Base-by-base conservation (phyloP, 2,797 vertebrate species). In the Cossypha polioptera region DNA sequence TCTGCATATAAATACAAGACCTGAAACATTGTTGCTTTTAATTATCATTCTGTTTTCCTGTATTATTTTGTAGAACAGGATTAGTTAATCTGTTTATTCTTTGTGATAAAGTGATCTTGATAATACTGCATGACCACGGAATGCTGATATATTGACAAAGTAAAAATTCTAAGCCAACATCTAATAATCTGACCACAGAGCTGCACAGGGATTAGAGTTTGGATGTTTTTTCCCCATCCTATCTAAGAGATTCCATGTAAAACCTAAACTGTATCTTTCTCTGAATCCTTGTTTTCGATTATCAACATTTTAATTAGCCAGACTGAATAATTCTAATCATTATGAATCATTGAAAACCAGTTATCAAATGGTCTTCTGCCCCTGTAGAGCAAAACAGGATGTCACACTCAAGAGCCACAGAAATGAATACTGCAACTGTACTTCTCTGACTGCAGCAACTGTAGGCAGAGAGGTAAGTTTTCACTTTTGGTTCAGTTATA, bases 91-190 rank as follows among this genome's bases (percentile, higher is more conserved):
- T 20, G 3, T 16, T 68, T 33, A 6, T 17, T 68, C 24, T 61
- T 38, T 59, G 31, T 59, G 28, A 25, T 17, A 53, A 68, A n/a
- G 7, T 53, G 19, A 20, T 68, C 33, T n/a, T 61, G 19, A 20
- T 47, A 68, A 38, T 11, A 38, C 19, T 45, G 13, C 24, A 24
- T 45, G 19, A 38, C 19, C 33, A 68, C 0, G 0, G 19, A 67
- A 5, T 25, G 16, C 16, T 61, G 54, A 20, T 53, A 21, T 14
- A 33, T 14, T 1, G 1, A 53, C 4, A 11, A 59, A 53, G 38
- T 20, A 16, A 36, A 68, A 45, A 25, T 68, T 59, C 22, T 43
- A 38, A 38, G 1, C 3, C 8, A 76, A 11, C 4, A 10, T 59
- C n/a, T 59, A 53, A 53, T 38, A 36, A 28, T 51, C n/a, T 38